These are phyloP conservation scores for Rhegmatorhina hoffmannsi DNA, from an alignment of 2,113 vertebrate species.

Conservation along the genomic window DNA sequence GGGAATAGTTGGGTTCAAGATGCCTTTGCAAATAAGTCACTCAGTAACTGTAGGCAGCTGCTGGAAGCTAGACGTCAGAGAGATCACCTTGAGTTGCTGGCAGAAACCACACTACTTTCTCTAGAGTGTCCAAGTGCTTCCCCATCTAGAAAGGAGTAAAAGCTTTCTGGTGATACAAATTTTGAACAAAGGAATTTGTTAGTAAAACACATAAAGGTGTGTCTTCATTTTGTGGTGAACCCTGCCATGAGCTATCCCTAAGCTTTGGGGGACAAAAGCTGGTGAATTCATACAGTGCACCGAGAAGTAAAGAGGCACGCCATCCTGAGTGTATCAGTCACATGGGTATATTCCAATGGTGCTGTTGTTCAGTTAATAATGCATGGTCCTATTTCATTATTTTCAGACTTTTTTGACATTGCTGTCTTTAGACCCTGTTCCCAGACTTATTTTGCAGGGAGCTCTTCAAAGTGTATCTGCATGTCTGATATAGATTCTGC, in stretches of 20 bases:
- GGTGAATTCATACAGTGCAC: neutral
- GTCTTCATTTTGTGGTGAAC: neutral
- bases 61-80: neutral
- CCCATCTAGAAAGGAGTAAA: neutral
- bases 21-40: neutral
- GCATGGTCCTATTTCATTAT: neutral
- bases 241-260: rapidly evolving
- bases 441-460: neutral
- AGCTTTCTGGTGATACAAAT: neutral
- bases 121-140: neutral
- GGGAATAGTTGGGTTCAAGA: neutral
- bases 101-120: neutral
- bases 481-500: neutral
- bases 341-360: rapidly evolving
- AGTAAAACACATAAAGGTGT: neutral
- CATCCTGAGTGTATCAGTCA: neutral
- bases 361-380: neutral
- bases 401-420: neutral
- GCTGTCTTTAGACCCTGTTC: neutral
- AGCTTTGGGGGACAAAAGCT: neutral
- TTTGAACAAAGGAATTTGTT: neutral
- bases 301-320: neutral
- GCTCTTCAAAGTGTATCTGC: neutral
- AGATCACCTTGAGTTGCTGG: neutral
- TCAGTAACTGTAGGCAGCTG: neutral